Conservation (phyloP, 1,140 invertebrate genomes). For the Zaprionus ornatus region DNA sequence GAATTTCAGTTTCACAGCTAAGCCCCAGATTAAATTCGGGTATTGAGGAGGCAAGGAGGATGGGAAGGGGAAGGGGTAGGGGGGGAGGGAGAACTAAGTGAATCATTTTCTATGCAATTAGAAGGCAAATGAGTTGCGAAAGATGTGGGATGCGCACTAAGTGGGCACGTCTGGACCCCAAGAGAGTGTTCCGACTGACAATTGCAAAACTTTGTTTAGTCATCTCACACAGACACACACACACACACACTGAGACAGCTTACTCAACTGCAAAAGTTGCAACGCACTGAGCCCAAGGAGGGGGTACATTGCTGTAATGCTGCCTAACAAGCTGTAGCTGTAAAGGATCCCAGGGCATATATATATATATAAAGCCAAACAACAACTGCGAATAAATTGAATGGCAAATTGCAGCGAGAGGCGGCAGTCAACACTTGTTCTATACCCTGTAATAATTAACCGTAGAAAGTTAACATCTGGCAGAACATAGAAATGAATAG, state of each 20-base stretch:
- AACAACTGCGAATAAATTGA: constrained; percentile 24
- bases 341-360: background rate
- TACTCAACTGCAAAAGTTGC: constrained; percentile 14
- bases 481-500: too few species aligned
- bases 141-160: background rate
- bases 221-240: constrained; percentile 2
- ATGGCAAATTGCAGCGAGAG: background rate
- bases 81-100: background rate
- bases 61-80: background rate
- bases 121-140: constrained; percentile 25
- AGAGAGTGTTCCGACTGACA: constrained; percentile 24
- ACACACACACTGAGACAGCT: background rate
- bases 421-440: too few species aligned
- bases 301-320: constrained; percentile 5
- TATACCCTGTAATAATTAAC: background rate
- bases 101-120: constrained; percentile 19
- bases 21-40: background rate
- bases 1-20: background rate
- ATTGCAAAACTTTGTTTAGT: constrained; percentile 29
- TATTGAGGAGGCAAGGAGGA: background rate
- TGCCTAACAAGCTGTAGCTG: constrained; percentile 20
- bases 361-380: constrained; percentile 5
- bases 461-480: background rate
- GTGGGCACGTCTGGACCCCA: constrained; percentile 6
- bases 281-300: background rate